phyloP scores from a whole-genome alignment of 2,797 vertebrate genomes.

The Lateolabrax maculatus region DNA sequence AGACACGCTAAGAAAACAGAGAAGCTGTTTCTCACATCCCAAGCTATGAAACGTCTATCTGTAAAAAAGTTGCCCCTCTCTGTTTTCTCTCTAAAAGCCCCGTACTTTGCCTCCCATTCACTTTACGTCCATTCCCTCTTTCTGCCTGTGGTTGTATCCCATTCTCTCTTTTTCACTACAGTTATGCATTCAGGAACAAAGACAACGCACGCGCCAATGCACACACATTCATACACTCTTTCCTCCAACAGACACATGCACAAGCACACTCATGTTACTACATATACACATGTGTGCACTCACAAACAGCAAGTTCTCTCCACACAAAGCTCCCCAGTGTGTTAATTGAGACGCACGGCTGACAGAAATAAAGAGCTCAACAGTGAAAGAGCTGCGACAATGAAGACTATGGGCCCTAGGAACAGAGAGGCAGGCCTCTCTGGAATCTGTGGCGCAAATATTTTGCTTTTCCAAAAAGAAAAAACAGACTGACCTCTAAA shows the following conservation, averaged over 20 bases:
- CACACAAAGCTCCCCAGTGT: slow-evolving; percentile 73
- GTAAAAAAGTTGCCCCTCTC: slow-evolving; percentile 5
- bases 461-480: slow-evolving; percentile 57
- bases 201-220: background rate
- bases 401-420: slow-evolving; percentile 61
- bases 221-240: slow-evolving; percentile 19
- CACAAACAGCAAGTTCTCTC: slow-evolving; percentile 35
- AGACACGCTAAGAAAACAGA: background rate
- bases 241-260: slow-evolving; percentile 23
- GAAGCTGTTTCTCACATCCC: slow-evolving; percentile 9
- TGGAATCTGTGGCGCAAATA: slow-evolving; percentile 76
- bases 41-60: background rate
- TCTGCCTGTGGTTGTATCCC: slow-evolving; percentile 14
- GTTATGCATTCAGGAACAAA: slow-evolving; percentile 39
- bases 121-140: slow-evolving; percentile 20
- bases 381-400: slow-evolving; percentile 74
- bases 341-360: slow-evolving; percentile 76
- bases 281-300: slow-evolving; percentile 7
- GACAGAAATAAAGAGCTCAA: slow-evolving; percentile 73
- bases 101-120: background rate
- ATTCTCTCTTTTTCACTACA: slow-evolving; percentile 39
- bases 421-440: slow-evolving; percentile 62
- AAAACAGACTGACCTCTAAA: slow-evolving; percentile 52
- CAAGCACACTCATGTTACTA: slow-evolving; percentile 21
- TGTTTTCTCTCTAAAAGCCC: slow-evolving; percentile 2